Base-by-base conservation (phyloP, 2,797 vertebrate genomes). In the Propithecus deckenii region DNA sequence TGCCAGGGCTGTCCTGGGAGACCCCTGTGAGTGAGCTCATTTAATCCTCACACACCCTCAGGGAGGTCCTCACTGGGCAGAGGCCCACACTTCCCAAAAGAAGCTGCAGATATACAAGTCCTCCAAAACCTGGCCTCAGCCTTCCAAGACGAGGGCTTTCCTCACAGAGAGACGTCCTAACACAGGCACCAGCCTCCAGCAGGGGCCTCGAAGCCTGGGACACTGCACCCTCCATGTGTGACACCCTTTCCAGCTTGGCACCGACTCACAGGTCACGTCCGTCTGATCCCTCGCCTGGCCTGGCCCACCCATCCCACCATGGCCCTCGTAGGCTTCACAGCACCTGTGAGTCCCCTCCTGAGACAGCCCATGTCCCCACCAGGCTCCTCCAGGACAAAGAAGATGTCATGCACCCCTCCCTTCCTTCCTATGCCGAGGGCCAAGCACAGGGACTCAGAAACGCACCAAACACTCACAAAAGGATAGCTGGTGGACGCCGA, bases 271-370 rank as follows among this genome's bases (percentile, higher is more conserved):
- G 35, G 10, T 5, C 50, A 28, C 2, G 0, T 63, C 22, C 5
- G 9, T 5, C 85, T 32, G 2, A 1, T 3, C 35, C n/a, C 41
- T 74, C 8, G 0, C 22, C 15, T 1, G 0, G 28, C 35, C 15
- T 0, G 2, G 23, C 52, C 4, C 1, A 1, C 30, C 61, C 30
- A 23, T 22, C 59, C 57, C 11, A 5, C 4, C 14, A 18, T 0
- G 2, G 63, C n/a, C 74, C 23, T 8, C 30, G 5, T 41, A 32
- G 63, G 28, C 35, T 61, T 8, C 3, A 9, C 4, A 15, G 41
- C 55, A 30, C 12, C 84, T 30, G 17, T 2, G 17, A 6, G 7
- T 20, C 5, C 35, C 2, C 22, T 15, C 38, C 88, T 71, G 23
- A 15, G 12, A 41, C 84, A 28, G 4, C 1, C 35, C 23, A 23